Evolutionary conservation across 2,888 invertebrate species (phyloP), one percentile per base, ranked within the genome.

Genomic region (Ferdinandea cuprea): DNA sequence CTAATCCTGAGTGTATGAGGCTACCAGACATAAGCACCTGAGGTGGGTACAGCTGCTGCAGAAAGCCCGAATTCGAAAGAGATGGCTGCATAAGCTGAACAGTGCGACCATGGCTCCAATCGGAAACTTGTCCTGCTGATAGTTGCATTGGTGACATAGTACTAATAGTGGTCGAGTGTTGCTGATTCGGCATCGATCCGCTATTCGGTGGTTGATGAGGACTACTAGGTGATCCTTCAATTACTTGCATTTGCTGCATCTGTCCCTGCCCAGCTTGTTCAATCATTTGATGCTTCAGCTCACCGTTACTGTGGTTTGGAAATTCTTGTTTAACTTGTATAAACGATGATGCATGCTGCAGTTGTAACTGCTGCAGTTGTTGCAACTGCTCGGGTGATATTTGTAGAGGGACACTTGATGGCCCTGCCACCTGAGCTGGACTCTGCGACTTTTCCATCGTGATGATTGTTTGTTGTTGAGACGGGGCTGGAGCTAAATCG

Each of bases 21-120:
- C 95, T 95, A 1, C 96, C 94, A 0, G 96, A 96, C 94, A 97
- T 96, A 25, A 97, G 90, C 78, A 97, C 96, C 88, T 95, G 96
- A 0, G 95, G 93, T 90, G 96, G 96, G 83, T 97, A 88, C 8
- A 77, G 11, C 88, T 96, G 96, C 87, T 95, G 96, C 58, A 97
- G 90, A 88, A 96, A 96, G 1, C 95, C 93, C 50, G 93, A 93
- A 90, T 93, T 95, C 0, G 95, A 95, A 8, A 88, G 78, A 0
- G 89, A 87, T 76, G 94, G 94, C 87, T 96, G 96, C 86, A 97
- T 96, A 21, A 97, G 95, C 89, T 97, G 97, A 32, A 97, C 94
- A 4, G 95, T 92, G n/a, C 94, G 93, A 85, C 95, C 94, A 65
- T 94, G 93, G 93, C 95, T 94, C 87, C 95, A 95, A 92, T 95